Evolutionary conservation across 2,113 vertebrate genomes (phyloP).

Genomic region (Chloroceryle aenea): DNA sequence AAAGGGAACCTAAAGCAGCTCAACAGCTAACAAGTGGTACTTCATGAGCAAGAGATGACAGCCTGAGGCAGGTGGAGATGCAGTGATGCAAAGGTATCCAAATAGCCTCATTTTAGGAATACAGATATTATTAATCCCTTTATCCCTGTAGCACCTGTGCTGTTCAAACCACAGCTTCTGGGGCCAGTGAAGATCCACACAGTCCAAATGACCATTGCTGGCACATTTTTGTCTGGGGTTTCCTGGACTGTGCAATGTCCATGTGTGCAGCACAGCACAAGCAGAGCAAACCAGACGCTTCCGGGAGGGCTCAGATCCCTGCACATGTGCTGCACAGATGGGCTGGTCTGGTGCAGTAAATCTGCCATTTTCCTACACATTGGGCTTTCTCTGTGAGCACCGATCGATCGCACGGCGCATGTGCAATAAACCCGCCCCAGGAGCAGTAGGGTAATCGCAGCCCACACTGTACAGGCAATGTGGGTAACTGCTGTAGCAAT

Average conservation of each 20-base stretch:
- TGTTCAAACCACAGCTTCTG: neutral
- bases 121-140: neutral
- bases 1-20: neutral
- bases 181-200: neutral
- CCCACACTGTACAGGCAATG: rapidly evolving
- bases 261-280: neutral
- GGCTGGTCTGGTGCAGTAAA: constrained; percentile 12
- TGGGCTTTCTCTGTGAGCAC: neutral
- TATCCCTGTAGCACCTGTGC: neutral
- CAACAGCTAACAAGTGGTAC: neutral
- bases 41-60: neutral
- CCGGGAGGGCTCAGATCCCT: neutral
- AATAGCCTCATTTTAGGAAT: neutral
- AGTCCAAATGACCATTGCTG: neutral
- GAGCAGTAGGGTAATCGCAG: neutral
- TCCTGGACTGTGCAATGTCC: neutral
- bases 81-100: neutral
- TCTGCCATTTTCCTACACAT: neutral
- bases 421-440: neutral
- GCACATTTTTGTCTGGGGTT: neutral
- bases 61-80: neutral
- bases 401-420: rapidly evolving
- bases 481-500: neutral
- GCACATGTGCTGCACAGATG: constrained; percentile 58
- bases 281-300: neutral